Base-by-base conservation (phyloP, 2,797 vertebrate species). In the Danio albolineatus region DNA sequence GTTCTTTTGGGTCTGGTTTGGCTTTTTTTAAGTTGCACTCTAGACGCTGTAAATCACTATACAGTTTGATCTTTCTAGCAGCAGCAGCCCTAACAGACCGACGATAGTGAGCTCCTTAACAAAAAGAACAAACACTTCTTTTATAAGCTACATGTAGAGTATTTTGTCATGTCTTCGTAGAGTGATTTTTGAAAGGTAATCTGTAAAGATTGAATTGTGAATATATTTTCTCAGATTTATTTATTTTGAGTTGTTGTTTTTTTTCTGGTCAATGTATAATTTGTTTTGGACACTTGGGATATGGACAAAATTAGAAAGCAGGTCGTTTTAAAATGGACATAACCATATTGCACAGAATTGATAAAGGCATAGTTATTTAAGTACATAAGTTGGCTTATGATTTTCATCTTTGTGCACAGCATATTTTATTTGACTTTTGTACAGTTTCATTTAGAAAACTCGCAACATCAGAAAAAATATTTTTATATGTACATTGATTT, bases 11-110 rank as follows among this genome's bases (percentile, higher is more conserved):
- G 75, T 77, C 75, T 61, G 57, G 57, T 65, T 13, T 75, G 72
- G 71, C 75, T 80, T 78, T 76, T 80, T 66, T 77, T 82, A 69
- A 73, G 71, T 57, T 72, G 57, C 10, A n/a, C 54, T 82, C 16
- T 70, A 78, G 64, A 78, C 79, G 56, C 77, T 85, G 82, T 85
- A 85, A 85, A 82, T 81, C 14, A 83, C 46, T 76, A 28, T 90
- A 90, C 87, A 56, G 86, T 86, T 87, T 79, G 75, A 85, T 82
- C 81, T 86, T 53, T 90, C 89, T 84, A 61, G 77, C 67, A 17
- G 46, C 67, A 17, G 46, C 67, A 61, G 67, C 60, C 71, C 60
- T 73, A 79, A 54, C 46, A 46, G 57, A 21, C 49, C 76, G 57
- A 10, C 62, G 28, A 78, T 78, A 16, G 73, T 60, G 70, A 73